These are phyloP conservation scores for Fistularia commersonii DNA, from an alignment of 2,797 vertebrate species.

Conservation along the genomic window DNA sequence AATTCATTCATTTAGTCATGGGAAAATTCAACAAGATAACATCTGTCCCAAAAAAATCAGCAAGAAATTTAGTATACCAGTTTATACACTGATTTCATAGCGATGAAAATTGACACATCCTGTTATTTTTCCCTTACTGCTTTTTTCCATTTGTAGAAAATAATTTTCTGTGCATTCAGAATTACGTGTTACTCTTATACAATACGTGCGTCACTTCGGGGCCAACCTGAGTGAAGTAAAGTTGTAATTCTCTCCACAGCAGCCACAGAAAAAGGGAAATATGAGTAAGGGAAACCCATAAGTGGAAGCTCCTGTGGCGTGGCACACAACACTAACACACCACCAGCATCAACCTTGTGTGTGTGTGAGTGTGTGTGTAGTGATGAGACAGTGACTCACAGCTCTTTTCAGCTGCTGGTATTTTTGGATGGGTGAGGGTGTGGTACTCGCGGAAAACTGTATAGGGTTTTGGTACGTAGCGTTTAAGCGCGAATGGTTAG, in stretches of 20 bases:
- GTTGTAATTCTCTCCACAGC: neutral
- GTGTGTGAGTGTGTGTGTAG: conserved; percentile 2
- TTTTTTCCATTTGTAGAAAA: too few species aligned
- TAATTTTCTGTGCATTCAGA: too few species aligned
- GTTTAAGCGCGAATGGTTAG: neutral
- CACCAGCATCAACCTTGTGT: conserved; percentile 5
- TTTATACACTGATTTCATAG: too few species aligned
- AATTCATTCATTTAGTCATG: too few species aligned
- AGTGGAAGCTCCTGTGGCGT: conserved; percentile 12
- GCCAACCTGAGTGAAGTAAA: neutral
- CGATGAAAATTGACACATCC: too few species aligned
- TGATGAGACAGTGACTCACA: conserved; percentile 48
- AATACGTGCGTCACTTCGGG: too few species aligned
- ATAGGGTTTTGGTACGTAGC: conserved; percentile 7
- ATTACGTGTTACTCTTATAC: too few species aligned
- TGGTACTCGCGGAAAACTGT: conserved; percentile 30
- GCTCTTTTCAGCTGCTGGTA: conserved; percentile 59
- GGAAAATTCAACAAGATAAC: too few species aligned
- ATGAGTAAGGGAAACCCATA: conserved; percentile 26
- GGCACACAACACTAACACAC: conserved; percentile 8
- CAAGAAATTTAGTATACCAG: too few species aligned
- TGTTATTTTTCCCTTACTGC: too few species aligned
- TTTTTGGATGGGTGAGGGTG: conserved; percentile 59
- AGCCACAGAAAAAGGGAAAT: conserved; percentile 15
- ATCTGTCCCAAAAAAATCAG: too few species aligned